Base-by-base conservation (phyloP, 2,113 vertebrate species). In the Etheostoma cragini region DNA sequence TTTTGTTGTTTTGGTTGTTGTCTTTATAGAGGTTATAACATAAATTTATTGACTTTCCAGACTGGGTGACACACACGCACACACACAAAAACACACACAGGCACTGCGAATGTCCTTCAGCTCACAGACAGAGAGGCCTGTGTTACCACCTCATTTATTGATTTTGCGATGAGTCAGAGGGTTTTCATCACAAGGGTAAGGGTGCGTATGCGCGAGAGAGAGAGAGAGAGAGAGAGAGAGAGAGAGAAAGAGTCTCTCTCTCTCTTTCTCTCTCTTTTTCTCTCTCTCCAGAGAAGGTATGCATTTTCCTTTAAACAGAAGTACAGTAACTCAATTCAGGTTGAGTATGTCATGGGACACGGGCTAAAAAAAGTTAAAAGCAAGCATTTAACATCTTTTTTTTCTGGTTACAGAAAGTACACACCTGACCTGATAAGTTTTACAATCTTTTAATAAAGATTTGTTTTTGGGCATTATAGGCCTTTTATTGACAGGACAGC, bases 101-200 rank as follows among this genome's bases (percentile, higher is more conserved):
- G 0, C 50, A 0, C 45, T 50, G 61, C 53, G 67, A 66, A 87
- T 87, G 88, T 71, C 88, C 90, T 85, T 92, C 47, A 84, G 50
- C 64, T 83, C 68, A 67, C 76, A 89, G 79, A 87, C 85, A 86
- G 72, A 91, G 80, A 82, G 69, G 77, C 49, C 79, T 84, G 75
- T 88, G 85, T 72, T 82, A 64, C 73, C 72, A 80, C 61, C 86
- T 77, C 85, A 73, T 58, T 67, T 90, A 93, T 93, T 92, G 91
- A 92, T 92, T 90, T 82, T 78, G 50, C 54, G 82, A 86, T 92
- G 90, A 92, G 90, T 93, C 92, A 93, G 88, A 87, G 82, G 69
- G 80, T 84, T 75, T 78, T 87, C 86, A 86, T 88, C 82, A 79
- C 86, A 72, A 84, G 74, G 83, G 47, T 72, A 14, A 42, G 60